Evolutionary conservation across 2,888 invertebrate genomes (phyloP).

Genomic region (Gandaritis pyraliata): DNA sequence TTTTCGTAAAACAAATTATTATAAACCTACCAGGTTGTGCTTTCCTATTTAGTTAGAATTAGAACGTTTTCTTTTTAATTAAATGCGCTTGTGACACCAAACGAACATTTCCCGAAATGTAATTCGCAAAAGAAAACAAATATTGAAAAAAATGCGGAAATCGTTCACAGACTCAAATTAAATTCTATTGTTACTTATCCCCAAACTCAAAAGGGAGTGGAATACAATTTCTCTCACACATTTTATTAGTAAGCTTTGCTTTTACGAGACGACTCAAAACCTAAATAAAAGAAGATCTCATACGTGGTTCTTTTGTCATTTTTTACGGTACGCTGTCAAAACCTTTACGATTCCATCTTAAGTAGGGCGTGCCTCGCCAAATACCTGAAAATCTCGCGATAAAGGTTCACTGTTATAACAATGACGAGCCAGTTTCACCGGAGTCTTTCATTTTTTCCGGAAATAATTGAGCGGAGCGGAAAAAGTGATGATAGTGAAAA

Average conservation of each 20-base stretch:
- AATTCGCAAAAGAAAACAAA: constrained; percentile 45
- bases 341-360: constrained; percentile 74
- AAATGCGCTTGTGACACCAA: constrained; percentile 41
- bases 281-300: constrained; percentile 75
- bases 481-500: no score
- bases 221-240: constrained; percentile 64
- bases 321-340: constrained; percentile 77
- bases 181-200: constrained; percentile 60
- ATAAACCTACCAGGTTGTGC: no score
- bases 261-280: constrained; percentile 72
- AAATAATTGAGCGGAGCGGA: no score
- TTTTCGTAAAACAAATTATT: no score
- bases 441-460: not conserved
- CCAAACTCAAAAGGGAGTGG: constrained; percentile 54
- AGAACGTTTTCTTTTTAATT: constrained; percentile 15
- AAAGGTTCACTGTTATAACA: constrained; percentile 10
- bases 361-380: constrained; percentile 48
- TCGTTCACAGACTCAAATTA: constrained; percentile 52
- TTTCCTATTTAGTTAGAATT: no score
- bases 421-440: constrained; percentile 3
- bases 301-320: constrained; percentile 74
- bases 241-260: constrained; percentile 70
- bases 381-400: constrained; percentile 40
- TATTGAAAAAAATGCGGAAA: constrained; percentile 54
- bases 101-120: constrained; percentile 40